A percentile compares a stretch with the other conserved stretches of the same genome.
These are phyloP conservation scores for Eidolon dupreanum DNA, from an alignment of 2,797 vertebrate species.

Conservation along the genomic window DNA sequence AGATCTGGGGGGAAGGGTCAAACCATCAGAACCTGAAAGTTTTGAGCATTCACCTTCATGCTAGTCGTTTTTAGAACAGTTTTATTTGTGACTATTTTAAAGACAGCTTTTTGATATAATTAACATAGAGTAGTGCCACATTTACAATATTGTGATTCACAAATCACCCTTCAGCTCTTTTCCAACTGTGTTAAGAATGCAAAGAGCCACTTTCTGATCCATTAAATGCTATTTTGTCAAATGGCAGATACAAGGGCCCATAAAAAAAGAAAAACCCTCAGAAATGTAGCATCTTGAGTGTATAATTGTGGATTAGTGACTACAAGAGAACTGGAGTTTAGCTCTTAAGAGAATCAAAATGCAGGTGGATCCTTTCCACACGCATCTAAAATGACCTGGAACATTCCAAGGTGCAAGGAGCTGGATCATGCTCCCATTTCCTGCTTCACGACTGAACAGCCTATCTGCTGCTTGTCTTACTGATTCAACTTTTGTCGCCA, in stretches of 20 bases:
- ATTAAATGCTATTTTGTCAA: neutral
- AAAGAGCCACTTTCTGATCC: neutral
- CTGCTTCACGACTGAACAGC: neutral
- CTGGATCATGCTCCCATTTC: neutral
- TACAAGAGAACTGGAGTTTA: neutral
- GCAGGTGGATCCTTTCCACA: neutral
- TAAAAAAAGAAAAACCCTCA: neutral
- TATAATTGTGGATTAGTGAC: neutral
- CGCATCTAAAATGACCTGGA: neutral
- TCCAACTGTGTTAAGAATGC: neutral
- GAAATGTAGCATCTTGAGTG: neutral
- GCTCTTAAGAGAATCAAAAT: neutral
- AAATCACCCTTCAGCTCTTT: neutral
- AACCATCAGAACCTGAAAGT: neutral
- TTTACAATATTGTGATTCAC: neutral
- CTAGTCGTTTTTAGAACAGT: neutral
- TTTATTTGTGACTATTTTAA: slow-evolving; percentile 15
- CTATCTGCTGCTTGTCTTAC: neutral
- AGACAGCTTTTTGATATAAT: neutral
- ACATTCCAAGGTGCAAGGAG: neutral
- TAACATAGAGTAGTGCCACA: neutral
- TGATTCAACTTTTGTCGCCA: neutral
- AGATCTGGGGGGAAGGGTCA: neutral
- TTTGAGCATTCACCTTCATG: neutral
- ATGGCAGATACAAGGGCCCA: neutral